A percentile compares a stretch with the other conserved stretches of the same genome.
phyloP scores from a whole-genome alignment of 2,888 invertebrate genomes.

The Pemphredon lugubris region DNA sequence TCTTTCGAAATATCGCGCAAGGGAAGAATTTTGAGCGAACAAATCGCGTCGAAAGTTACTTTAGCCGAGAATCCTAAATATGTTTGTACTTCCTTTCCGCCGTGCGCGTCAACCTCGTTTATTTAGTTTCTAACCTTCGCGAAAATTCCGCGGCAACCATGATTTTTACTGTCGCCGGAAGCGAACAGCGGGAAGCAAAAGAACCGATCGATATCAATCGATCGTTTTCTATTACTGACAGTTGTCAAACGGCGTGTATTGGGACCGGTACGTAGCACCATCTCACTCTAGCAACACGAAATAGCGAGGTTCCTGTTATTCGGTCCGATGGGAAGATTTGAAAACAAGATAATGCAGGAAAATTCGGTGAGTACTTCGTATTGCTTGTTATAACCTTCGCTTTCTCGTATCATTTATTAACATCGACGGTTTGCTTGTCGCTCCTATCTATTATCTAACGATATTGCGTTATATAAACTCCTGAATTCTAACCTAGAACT shows the following conservation, averaged over 20 bases:
- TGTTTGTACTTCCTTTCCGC: too few species aligned
- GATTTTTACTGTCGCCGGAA: too few species aligned
- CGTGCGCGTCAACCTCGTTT: too few species aligned
- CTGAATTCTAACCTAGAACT: constrained; percentile 38
- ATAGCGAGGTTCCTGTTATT: constrained; percentile 4
- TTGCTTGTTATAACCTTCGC: not conserved
- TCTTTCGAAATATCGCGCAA: too few species aligned
- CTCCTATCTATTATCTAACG: not conserved
- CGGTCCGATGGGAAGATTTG: constrained; percentile 40
- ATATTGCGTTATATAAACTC: constrained; percentile 40
- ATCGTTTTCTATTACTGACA: not conserved
- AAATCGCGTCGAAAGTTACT: too few species aligned
- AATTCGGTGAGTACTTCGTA: constrained; percentile 61
- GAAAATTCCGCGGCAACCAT: too few species aligned
- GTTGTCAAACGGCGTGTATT: not conserved
- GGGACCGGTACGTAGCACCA: constrained; percentile 42
- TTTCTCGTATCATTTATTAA: not conserved
- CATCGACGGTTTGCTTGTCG: too few species aligned
- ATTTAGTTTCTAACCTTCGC: too few species aligned
- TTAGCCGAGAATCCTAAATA: too few species aligned
- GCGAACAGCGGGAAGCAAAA: too few species aligned
- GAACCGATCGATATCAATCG: too few species aligned
- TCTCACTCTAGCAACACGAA: constrained; percentile 25
- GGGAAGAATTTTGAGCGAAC: too few species aligned
- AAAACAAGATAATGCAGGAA: constrained; percentile 70